Conservation (phyloP, 1,140 invertebrate genomes). For the Limonius californicus region DNA sequence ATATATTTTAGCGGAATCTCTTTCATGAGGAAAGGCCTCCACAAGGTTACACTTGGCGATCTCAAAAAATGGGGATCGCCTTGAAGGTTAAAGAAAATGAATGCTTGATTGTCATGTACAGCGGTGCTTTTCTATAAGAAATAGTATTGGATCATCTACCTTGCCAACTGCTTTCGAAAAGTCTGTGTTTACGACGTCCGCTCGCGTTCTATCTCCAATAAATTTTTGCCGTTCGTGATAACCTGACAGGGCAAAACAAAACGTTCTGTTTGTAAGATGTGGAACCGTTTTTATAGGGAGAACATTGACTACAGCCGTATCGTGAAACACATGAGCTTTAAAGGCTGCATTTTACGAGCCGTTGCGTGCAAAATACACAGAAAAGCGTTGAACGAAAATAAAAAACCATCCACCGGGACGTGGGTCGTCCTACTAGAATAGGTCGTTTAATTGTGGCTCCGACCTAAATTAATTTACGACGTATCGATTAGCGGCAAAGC, state of each 20-base stretch:
- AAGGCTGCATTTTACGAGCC: slow-evolving; percentile 4
- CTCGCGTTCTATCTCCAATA: not conserved
- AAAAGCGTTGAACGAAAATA: not conserved
- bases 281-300: slow-evolving; percentile 3
- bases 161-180: not conserved
- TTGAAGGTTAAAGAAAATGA: not conserved
- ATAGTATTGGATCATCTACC: not conserved
- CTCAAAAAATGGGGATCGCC: too few species aligned
- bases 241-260: slow-evolving; percentile 6
- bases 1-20: not conserved
- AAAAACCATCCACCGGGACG: not conserved
- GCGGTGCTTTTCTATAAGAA: not conserved
- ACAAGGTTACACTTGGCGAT: not conserved
- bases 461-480: not conserved
- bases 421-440: not conserved
- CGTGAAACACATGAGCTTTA: not conserved
- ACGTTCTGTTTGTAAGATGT: not conserved
- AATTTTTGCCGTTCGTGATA: slow-evolving; percentile 5
- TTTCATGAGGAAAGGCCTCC: not conserved
- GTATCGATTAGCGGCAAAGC: not conserved
- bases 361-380: slow-evolving; percentile 1
- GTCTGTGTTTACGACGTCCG: not conserved
- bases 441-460: not conserved
- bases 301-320: slow-evolving; percentile 7
- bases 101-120: not conserved